A percentile compares a stretch with the other conserved stretches of the same genome.
Conservation (phyloP, 1,140 invertebrate genomes). For the Hypsibius dujardini region DNA sequence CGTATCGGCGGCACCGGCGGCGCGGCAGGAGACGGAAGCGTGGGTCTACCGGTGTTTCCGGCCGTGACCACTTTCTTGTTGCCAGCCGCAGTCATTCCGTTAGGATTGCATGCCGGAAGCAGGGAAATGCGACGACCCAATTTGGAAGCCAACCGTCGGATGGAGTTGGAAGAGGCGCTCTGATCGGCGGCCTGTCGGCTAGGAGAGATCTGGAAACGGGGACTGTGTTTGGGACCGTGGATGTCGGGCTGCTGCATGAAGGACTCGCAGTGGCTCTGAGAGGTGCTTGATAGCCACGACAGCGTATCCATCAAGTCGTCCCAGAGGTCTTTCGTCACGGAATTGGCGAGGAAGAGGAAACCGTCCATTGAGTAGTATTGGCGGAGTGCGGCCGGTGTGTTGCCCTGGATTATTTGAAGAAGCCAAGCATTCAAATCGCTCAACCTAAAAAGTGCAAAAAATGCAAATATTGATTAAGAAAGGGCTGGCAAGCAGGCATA, state of each 20-base stretch:
- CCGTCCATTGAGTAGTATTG: not conserved
- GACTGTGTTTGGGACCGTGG: not conserved
- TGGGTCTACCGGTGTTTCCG: no score
- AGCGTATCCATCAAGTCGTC: slow-evolving; percentile 5
- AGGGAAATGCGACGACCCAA: not conserved
- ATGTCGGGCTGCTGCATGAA: not conserved
- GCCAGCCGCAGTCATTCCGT: no score
- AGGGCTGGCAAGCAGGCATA: no score
- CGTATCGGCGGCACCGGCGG: not conserved
- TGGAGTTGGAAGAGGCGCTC: not conserved
- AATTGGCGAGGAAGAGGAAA: not conserved
- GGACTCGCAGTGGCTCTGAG: not conserved
- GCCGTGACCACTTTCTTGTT: no score
- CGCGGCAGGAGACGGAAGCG: no score
- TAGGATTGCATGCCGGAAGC: not conserved
- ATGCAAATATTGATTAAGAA: no score
- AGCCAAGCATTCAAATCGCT: slow-evolving; percentile 5
- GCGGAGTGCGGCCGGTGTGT: not conserved
- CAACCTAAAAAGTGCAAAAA: not conserved
- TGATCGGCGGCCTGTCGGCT: not conserved
- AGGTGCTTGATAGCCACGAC: not conserved
- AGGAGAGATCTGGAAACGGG: not conserved
- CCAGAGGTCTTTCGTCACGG: slow-evolving; percentile 5
- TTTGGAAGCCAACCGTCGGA: not conserved
- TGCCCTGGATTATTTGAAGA: not conserved